Base-by-base conservation (phyloP, 2,113 vertebrate genomes). In the Leptobrachium ailaonicum region DNA sequence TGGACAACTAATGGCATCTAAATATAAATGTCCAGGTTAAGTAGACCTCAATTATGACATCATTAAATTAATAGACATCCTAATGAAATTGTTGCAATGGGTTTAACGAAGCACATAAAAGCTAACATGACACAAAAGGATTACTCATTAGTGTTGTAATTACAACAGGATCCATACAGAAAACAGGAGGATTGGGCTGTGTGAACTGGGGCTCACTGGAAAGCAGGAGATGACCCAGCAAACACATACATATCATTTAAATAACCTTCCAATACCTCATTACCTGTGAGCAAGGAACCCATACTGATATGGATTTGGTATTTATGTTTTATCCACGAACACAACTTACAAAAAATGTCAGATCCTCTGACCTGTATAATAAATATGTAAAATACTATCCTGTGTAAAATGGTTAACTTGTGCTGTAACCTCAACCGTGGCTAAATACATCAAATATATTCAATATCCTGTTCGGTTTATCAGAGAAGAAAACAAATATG, bases 71-170 rank as follows among this genome's bases (percentile, higher is more conserved):
- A 47, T 11, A 82, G 54, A 53, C 50, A 63, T 32, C 1, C 41
- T 85, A 20, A 67, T 41, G 12, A 66, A 83, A 82, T 73, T 66
- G 82, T 82, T 80, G 73, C 45, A 0, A 73, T 80, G 73, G 41
- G 43, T 83, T 83, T 66, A 85, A 87, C 40, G 40, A 84, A 73
- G 11, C 56, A 83, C 42, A 80, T 85, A 90, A 87, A 4, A 88
- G 82, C 62, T 71, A 73, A 72, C 83, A 85, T 75, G 2, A 83
- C 44, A 84, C 50, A 6, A 5, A 82, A 82, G 82, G 82, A 67
- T 77, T 76, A 71, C 12, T 32, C 45, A 20, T 79, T 70, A 85
- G 76, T 79, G 6, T 75, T 71, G 76, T 14, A 84, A 67, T 77
- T 53, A 80, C 83, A 87, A 79, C 72, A 67, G 72, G 45, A 10